Evolutionary conservation across 2,888 invertebrate genomes (phyloP).

Genomic region (Papilio gigon): DNA sequence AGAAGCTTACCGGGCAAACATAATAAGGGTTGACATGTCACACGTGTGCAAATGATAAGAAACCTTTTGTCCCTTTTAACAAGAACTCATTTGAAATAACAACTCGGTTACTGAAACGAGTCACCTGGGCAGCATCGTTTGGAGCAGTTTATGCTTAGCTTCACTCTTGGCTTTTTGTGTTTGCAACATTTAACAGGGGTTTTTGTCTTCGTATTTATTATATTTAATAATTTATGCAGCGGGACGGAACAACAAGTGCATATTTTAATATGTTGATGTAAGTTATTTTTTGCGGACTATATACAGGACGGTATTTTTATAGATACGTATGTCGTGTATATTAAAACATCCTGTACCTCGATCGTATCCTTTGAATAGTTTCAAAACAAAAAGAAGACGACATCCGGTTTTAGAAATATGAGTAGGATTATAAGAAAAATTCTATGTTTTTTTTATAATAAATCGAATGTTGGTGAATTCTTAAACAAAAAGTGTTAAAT

Average conservation of each 20-base stretch:
- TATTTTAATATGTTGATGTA: too few species aligned
- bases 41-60: conserved; percentile 56
- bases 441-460: not conserved
- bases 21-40: conserved; percentile 71
- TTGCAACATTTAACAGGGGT: conserved; percentile 58
- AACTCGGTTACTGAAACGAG: conserved; percentile 47
- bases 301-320: too few species aligned
- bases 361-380: too few species aligned
- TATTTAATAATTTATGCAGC: not conserved
- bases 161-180: conserved; percentile 61
- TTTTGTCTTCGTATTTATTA: conserved; percentile 41
- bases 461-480: not conserved
- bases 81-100: conserved; percentile 63
- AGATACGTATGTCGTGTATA: too few species aligned
- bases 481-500: not conserved
- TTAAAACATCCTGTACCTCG: too few species aligned
- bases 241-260: not conserved
- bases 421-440: too few species aligned
- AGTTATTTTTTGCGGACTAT: too few species aligned
- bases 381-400: too few species aligned
- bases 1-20: conserved; percentile 76
- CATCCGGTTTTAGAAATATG: too few species aligned
- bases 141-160: conserved; percentile 60
- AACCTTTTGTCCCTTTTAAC: conserved; percentile 57
- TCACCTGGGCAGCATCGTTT: conserved; percentile 56